Evolutionary conservation across 2,797 vertebrate species (phyloP), one percentile per base, ranked within the genome.

Genomic region (Gorsachius magnificus): DNA sequence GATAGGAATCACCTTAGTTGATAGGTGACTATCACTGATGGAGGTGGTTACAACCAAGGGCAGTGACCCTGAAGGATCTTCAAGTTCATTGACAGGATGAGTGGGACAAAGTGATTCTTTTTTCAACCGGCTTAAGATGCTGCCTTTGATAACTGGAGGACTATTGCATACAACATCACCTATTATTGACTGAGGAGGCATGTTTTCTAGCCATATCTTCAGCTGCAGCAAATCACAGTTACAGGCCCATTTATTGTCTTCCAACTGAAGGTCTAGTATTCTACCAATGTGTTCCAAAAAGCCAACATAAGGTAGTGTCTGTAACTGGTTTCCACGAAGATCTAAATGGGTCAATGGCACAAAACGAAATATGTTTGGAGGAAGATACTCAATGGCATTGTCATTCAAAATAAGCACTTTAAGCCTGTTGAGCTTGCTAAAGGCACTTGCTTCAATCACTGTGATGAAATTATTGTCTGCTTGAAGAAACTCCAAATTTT

Each of bases 321-420:
- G 99, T 64, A 99, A 98, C 83, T 99, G 99, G 97, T 99, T 99
- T 88, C 99, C 99, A 25, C 99, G 99, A 70, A 99, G 98, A 96
- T 99, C 99, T 97, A 99, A 97, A 97, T 99, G 99, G 15, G 99
- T 99, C 96, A 99, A 98, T 86, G 99, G 99, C 95, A 99, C 99
- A 58, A 99, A 99, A 25, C 99, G 99, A 97, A 99, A 99, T 96
- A 99, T 97, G 80, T 99, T 99, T 77, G 95, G 98, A 95, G 99
- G 99, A 95, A 99, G 98, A 97, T 99, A 99, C 95, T 99, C 98
- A 13, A 99, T 99, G 86, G 98, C 98, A 94, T 99, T 99, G 95
- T 99, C 99, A 86, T 99, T 99, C 93, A 99, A 98, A 96, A 99
- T 99, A 90, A 99, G 98, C 85, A 99, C 99, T 98, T 99, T 99